A percentile compares a stretch with the other conserved stretches of the same genome.
These are phyloP conservation scores for Trissonchulus sp. DNA, from an alignment of 2,888 invertebrate species.

Conservation along the genomic window DNA sequence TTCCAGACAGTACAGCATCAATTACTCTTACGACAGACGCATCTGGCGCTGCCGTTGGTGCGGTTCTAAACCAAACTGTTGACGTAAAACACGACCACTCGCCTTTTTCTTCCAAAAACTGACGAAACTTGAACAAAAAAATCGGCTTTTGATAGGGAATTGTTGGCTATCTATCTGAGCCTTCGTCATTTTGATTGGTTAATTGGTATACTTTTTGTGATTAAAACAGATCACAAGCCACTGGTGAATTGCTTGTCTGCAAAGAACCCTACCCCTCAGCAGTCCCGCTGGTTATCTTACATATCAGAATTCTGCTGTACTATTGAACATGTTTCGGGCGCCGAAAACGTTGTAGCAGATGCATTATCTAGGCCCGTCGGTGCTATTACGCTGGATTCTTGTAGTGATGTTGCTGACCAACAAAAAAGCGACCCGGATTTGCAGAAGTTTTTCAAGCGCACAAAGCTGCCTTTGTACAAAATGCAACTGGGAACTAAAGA, in stretches of 20 bases:
- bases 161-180: not conserved
- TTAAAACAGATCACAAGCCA: conserved; percentile 16
- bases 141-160: conserved; percentile 5
- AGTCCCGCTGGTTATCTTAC: not conserved
- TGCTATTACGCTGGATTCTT: not conserved
- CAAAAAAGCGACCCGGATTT: not conserved
- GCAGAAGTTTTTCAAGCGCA: not conserved
- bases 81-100: not conserved
- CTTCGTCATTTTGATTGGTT: conserved; percentile 2
- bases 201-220: not conserved
- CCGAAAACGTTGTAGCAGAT: conserved; percentile 14
- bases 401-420: not conserved
- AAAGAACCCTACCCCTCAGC: conserved; percentile 13
- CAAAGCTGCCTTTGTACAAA: not conserved
- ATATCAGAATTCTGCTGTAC: not conserved
- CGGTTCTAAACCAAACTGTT: not conserved
- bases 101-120: conserved; percentile 17
- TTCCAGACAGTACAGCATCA: too few species aligned
- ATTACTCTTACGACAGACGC: conserved; percentile 16
- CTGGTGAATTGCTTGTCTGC: not conserved
- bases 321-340: conserved; percentile 12
- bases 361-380: not conserved
- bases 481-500: not conserved
- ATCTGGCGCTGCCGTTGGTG: conserved; percentile 9
- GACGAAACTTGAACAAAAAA: not conserved